Evolutionary conservation across 2,113 vertebrate species (phyloP).

Genomic region (Scophthalmus maximus): DNA sequence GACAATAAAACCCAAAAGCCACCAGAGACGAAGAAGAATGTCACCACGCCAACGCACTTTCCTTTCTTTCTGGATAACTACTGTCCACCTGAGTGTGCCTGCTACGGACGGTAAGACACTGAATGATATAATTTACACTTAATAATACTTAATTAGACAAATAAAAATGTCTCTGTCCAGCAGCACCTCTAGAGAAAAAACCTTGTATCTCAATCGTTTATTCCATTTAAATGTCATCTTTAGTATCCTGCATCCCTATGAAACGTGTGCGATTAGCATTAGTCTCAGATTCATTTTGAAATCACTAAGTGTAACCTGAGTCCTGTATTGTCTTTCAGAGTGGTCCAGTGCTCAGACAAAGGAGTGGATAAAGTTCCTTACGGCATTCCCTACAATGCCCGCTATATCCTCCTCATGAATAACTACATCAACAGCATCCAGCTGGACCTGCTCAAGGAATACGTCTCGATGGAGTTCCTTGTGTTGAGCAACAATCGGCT

Average conservation of each 20-base stretch:
- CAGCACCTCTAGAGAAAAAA: no score
- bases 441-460: conserved; percentile 70
- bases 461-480: conserved; percentile 72
- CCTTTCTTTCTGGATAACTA: conserved; percentile 75
- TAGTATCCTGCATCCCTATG: no score
- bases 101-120: conserved; percentile 70
- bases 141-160: background rate
- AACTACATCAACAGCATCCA: conserved; percentile 76
- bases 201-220: no score
- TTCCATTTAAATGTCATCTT: background rate
- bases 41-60: conserved; percentile 35
- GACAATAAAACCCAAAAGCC: conserved; percentile 43
- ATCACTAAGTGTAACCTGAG: background rate
- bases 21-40: conserved; percentile 25
- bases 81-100: conserved; percentile 75
- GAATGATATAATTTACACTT: background rate
- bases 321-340: conserved; percentile 62
- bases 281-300: no score
- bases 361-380: conserved; percentile 69
- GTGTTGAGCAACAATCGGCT: conserved; percentile 80
- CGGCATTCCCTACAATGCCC: conserved; percentile 75
- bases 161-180: no score
- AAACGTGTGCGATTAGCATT: background rate
- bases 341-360: conserved; percentile 83
- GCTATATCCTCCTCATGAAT: conserved; percentile 79